These are phyloP conservation scores for Ecdyonurus torrentis DNA, from an alignment of 2,888 invertebrate genomes.

Conservation along the genomic window DNA sequence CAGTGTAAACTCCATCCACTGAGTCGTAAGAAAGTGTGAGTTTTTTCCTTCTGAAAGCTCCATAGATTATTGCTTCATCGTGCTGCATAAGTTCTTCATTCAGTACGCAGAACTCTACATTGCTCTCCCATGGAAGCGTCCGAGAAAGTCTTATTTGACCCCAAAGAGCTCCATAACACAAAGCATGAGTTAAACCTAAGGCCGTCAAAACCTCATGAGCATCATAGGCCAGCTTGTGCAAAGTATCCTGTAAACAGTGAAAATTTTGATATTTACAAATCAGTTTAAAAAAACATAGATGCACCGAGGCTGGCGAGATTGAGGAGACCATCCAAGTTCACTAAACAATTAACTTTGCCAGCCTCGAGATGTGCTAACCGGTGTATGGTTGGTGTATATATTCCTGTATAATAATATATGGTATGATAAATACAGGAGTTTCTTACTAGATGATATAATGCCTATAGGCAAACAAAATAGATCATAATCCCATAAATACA, in stretches of 20 bases:
- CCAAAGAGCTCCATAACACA: constrained; percentile 39
- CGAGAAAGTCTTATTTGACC: constrained; percentile 33
- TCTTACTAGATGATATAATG: no score
- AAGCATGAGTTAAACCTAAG: constrained; percentile 32
- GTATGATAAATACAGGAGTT: no score
- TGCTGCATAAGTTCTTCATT: constrained; percentile 27
- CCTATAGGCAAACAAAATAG: no score
- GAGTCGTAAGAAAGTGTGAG: constrained; percentile 30
- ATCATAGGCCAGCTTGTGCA: constrained; percentile 21
- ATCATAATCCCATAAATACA: no score
- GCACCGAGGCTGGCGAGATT: no score
- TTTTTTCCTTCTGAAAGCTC: constrained; percentile 29
- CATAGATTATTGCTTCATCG: constrained; percentile 30
- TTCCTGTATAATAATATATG: no score
- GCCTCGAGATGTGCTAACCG: no score
- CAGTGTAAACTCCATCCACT: constrained; percentile 31
- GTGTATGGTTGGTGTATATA: no score
- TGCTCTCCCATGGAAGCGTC: constrained; percentile 35
- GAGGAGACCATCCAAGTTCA: no score
- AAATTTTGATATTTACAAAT: background rate
- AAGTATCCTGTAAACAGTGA: constrained; percentile 4
- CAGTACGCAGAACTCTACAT: constrained; percentile 33
- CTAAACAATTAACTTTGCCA: no score
- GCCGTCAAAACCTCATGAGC: constrained; percentile 27
- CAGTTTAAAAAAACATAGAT: background rate